Evolutionary conservation across 2,113 vertebrate genomes (phyloP).

Genomic region (Ciconia stormi): DNA sequence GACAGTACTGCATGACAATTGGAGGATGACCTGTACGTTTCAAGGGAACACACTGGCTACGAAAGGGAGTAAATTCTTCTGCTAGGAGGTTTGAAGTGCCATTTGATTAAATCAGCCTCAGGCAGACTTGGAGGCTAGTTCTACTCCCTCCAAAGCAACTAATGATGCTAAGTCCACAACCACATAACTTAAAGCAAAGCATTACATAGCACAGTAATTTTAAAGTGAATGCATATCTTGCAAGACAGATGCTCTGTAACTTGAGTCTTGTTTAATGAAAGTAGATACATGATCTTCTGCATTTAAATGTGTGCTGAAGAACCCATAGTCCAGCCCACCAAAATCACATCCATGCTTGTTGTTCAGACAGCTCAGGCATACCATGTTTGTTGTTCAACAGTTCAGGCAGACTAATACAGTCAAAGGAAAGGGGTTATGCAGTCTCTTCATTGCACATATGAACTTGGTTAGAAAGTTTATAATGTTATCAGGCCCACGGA

Average conservation of each 20-base stretch:
- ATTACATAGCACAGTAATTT: not conserved
- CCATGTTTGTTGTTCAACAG: not conserved
- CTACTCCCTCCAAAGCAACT: not conserved
- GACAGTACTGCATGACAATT: not conserved
- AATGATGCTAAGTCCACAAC: not conserved
- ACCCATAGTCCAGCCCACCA: not conserved
- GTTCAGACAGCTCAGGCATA: not conserved
- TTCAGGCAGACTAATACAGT: not conserved
- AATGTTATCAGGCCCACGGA: rapidly evolving
- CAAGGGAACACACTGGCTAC: not conserved
- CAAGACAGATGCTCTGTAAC: not conserved
- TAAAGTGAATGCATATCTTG: not conserved
- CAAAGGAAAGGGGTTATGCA: not conserved
- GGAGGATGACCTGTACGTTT: not conserved
- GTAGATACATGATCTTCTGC: not conserved
- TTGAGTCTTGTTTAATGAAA: not conserved
- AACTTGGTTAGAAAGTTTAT: not conserved
- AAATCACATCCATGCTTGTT: not conserved
- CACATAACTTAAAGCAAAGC: not conserved
- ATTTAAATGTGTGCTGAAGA: not conserved
- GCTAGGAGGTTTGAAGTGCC: not conserved
- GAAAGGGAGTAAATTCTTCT: not conserved
- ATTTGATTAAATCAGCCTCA: not conserved
- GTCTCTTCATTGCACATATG: not conserved
- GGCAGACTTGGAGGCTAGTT: not conserved